Evolutionary conservation across 2,888 invertebrate species (phyloP), one percentile per base, ranked within the genome.

Genomic region (Saturnia japonica): DNA sequence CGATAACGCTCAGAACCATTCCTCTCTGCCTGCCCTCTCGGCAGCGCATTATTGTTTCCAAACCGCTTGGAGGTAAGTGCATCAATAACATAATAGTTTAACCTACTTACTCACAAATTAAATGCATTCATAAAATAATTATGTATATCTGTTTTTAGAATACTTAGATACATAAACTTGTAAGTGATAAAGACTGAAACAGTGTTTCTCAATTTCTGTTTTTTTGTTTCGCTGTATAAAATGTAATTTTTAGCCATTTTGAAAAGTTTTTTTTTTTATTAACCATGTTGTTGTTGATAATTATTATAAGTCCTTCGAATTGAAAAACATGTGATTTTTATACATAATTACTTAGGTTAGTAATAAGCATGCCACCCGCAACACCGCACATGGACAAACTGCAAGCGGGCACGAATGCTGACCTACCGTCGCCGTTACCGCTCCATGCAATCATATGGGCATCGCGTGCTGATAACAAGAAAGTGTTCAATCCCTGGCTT

Each of bases 1-100:
- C 68, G 94, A 94, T 80, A 89, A 89, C 77, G 77, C 88, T 25
- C 90, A 91, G 54, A 89, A 93, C 73, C 90, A 93, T 25, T 81
- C 95, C 0, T 95, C 95, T 68, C 94, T 96, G 66, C 95, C 96
- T 6, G 88, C 92, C 0, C 88, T 97, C 7, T 97, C 98, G 77
- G 97, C 98, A 0, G 96, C 98, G 71, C 98, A 99, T 82, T 99
- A 98, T 91, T 98, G 98, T 86, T 98, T 98, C 88, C 96, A 96
- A 72, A 96, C 97, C 70, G 96, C 96, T 75, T 98, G 97, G 97
- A 95, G 97, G 96, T 96, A 85, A 71, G 72, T 69, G 28, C 34
- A 68, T 57, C 6, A 22, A 7, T 47, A 6, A 47, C 6, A 16
- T 47, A 16, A 16, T 34, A 34, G 3, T 34, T 34, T n/a, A n/a